These are phyloP conservation scores for Ormyrus nitidulus DNA, from an alignment of 2,888 invertebrate genomes.

Conservation along the genomic window DNA sequence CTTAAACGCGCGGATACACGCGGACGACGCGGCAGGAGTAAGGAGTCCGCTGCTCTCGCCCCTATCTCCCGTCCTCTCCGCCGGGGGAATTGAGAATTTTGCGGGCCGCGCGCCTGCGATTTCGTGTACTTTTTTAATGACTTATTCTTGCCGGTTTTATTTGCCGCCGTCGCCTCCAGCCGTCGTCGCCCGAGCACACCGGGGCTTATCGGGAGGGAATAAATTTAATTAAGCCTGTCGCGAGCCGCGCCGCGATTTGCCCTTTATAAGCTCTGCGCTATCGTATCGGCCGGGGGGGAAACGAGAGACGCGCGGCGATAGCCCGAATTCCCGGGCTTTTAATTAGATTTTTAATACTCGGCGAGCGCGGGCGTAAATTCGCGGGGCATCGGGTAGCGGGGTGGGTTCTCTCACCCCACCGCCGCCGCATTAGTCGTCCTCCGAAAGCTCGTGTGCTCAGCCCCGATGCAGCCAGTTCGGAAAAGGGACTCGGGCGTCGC, in stretches of 20 bases:
- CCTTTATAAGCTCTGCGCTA: neutral
- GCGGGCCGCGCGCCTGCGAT: neutral
- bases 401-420: neutral
- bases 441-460: no score
- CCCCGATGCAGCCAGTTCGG: no score
- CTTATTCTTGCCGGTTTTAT: conserved; percentile 22
- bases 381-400: neutral
- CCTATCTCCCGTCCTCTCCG: neutral
- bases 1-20: conserved; percentile 17
- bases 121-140: conserved; percentile 34
- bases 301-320: neutral
- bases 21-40: neutral
- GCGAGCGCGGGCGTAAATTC: conserved; percentile 18
- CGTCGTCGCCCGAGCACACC: neutral
- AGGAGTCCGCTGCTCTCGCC: neutral
- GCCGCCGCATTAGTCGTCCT: conserved; percentile 19
- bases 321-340: neutral
- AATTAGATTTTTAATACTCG: neutral
- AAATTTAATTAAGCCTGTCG: conserved; percentile 50
- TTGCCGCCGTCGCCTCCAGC: neutral
- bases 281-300: no score
- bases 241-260: neutral
- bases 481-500: neutral
- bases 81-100: neutral
- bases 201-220: conserved; percentile 41